phyloP scores from a whole-genome alignment of 1,140 invertebrate genomes.

The Oncopeltus fasciatus region DNA sequence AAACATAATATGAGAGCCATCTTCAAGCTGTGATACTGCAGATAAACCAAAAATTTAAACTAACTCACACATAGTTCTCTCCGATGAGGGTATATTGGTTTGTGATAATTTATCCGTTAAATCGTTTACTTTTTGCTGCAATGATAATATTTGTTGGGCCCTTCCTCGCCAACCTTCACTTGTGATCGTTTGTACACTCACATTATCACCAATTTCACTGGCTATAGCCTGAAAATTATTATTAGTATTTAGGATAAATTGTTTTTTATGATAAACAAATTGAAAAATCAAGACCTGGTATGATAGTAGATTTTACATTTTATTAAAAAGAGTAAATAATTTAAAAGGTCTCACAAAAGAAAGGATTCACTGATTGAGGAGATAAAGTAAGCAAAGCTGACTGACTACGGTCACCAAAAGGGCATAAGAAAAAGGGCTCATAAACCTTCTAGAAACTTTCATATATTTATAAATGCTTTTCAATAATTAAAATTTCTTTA shows the following conservation, averaged over 20 bases:
- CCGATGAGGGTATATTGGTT: constrained; percentile 2
- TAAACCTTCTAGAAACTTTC: no score
- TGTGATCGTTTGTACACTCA: constrained; percentile 27
- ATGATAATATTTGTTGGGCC: constrained; percentile 48
- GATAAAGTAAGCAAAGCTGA: background rate
- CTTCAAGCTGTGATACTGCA: no score
- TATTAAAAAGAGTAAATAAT: background rate
- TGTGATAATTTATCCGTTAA: constrained; percentile 39
- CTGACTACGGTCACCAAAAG: no score
- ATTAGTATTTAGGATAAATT: background rate
- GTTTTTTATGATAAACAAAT: background rate
- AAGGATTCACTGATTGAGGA: background rate
- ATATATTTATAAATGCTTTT: no score
- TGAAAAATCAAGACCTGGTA: background rate
- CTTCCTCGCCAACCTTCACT: constrained; percentile 45
- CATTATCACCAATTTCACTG: constrained; percentile 41
- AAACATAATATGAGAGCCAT: background rate
- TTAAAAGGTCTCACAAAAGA: background rate
- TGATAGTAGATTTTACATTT: background rate
- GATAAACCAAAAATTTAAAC: background rate
- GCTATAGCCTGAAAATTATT: constrained; percentile 27
- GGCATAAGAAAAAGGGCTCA: no score
- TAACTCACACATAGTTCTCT: constrained; percentile 15
- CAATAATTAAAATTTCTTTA: no score
- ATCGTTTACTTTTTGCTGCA: constrained; percentile 47